Percentiles rank a stretch among this genome's conserved stretches.
Conservation (phyloP, 1,140 invertebrate genomes). For the Hycleus phaleratus region DNA sequence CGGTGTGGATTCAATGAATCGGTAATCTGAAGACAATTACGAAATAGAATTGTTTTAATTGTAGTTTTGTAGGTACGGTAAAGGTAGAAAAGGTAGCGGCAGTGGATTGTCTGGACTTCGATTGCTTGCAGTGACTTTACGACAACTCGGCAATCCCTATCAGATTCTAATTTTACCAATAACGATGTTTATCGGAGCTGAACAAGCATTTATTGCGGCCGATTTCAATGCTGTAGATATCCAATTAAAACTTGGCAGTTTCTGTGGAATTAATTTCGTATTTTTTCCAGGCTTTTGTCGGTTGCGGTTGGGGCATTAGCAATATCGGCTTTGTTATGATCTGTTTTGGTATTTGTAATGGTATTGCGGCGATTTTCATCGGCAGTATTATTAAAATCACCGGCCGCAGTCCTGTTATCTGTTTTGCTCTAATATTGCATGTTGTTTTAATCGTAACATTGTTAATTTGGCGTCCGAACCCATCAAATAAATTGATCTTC, state of each 20-base stretch:
- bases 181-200: constrained; percentile 89
- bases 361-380: constrained; percentile 68
- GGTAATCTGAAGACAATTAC: constrained; percentile 45
- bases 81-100: constrained; percentile 40
- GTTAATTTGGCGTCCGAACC: constrained; percentile 66
- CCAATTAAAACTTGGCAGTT: neutral
- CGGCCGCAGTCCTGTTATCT: constrained; percentile 68
- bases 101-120: constrained; percentile 48
- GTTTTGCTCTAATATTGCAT: constrained; percentile 66
- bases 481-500: constrained; percentile 62
- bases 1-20: constrained; percentile 72
- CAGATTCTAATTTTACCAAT: constrained; percentile 82
- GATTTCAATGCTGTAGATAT: constrained; percentile 77
- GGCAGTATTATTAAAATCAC: constrained; percentile 74
- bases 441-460: constrained; percentile 57
- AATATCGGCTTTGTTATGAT: constrained; percentile 91
- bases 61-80: constrained; percentile 45
- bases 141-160: constrained; percentile 64
- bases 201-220: constrained; percentile 85
- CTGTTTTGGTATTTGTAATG: constrained; percentile 78
- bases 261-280: neutral
- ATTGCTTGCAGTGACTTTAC: constrained; percentile 69
- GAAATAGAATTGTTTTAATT: neutral
- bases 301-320: constrained; percentile 80
- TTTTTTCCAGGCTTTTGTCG: constrained; percentile 68